Base-by-base conservation (phyloP, 2,888 invertebrate species). In the Pyrrhia umbra region DNA sequence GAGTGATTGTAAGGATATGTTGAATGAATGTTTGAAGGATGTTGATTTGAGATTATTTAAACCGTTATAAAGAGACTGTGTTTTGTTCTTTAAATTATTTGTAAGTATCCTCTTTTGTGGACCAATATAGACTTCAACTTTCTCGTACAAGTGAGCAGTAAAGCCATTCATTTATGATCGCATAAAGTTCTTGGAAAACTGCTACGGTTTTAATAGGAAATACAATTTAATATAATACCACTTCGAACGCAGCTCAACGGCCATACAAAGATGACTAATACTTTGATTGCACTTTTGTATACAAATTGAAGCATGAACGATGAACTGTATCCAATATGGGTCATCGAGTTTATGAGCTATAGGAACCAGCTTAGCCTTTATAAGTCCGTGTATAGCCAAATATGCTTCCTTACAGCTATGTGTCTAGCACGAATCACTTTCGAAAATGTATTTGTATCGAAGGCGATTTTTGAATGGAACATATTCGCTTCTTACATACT, bases 1-100 rank as follows among this genome's bases (percentile, higher is more conserved):
- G 87, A 87, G 82, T 84, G 84, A 88, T 88, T 84, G 75, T 45
- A 61, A 72, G 64, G 50, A 68, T 63, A 47, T 68, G 20, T 68
- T 37, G 27, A 69, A 69, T 50, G 20, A 30, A 56, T 68, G 42
- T 55, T n/a, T 77, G 51, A 55, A 43, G 58, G 27, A 27, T 64
- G 39, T 39, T 74, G 16, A 54, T 60, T 37, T 59, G n/a, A 51
- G 54, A 62, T 59, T 68, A 18, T 42, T 47, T 25, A 25, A 15
- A 68, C 49, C 27, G 45, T 57, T 59, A 42, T 34, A n/a, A n/a
- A n/a, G 3, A 5, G 4, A 34, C 34, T 34, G 34, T n/a, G 1
- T 34, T 34, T 34, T 34, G n/a, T 34, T 34, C n/a, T n/a, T n/a
- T n/a, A n/a, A n/a, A n/a, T n/a, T n/a, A n/a, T 34, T 34, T 34